Base-by-base conservation (phyloP, 2,797 vertebrate genomes). In the Trachurus trachurus region DNA sequence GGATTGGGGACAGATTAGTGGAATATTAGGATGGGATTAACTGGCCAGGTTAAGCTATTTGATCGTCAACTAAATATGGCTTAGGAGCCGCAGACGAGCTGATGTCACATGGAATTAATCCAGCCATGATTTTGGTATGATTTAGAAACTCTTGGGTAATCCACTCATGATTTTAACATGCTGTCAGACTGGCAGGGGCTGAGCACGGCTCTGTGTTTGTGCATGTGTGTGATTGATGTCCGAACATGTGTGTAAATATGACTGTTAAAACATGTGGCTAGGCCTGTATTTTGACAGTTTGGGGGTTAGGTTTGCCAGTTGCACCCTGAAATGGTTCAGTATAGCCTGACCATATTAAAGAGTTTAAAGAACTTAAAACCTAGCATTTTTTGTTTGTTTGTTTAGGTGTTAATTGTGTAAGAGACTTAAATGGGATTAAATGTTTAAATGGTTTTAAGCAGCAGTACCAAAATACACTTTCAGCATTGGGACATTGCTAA, bases 31-130 rank as follows among this genome's bases (percentile, higher is more conserved):
- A 91, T 90, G 85, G 84, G 91, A 93, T 93, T 92, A 87, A 89
- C 83, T 67, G 84, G 76, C 83, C 92, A 93, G 90, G 92, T 93
- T 94, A 93, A 93, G 91, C 90, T 81, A 81, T 92, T 93, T 92
- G 84, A 92, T 93, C 90, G 66, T 92, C 90, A 91, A 91, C 81
- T 92, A 93, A 93, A 93, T 93, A 92, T 92, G 92, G 91, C 71
- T 94, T 93, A 93, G 88, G 83, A 89, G 76, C 81, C 7, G 21
- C 87, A 77, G 90, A 90, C 80, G 47, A 91, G 86, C 82, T 84
- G 85, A 91, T 92, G 90, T 92, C 87, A 92, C 88, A 84, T 70
- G 73, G 88, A 74, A 81, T 87, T 92, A 93, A 92, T 92, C 91
- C 88, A 83, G 81, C 69, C 81, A 82, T 89, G 87, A 91, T 91